Evolutionary conservation across 2,113 vertebrate genomes (phyloP), one percentile per base, ranked within the genome.

Genomic region (Rhea americana): DNA sequence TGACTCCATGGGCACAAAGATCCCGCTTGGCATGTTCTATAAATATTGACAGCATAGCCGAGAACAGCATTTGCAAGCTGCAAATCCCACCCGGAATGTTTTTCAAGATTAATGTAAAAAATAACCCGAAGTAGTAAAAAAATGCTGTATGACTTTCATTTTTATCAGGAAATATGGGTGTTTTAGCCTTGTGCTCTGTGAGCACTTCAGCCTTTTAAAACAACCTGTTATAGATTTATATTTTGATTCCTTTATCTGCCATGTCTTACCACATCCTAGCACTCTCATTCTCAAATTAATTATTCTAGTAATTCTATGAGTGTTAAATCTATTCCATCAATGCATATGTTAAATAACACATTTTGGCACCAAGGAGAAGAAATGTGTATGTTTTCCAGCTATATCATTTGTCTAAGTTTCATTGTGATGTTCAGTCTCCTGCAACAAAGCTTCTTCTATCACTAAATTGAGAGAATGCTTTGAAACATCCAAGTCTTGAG

Each of bases 21-120:
- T 90, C 12, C 8, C 21, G 74, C 66, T 65, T 51, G 66, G 58
- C 5, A 68, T 79, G 91, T 79, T 84, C 91, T 87, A 65, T 68
- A 93, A 95, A 90, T 95, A 92, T 87, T 96, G 81, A 73, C 96
- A 94, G 70, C 94, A 93, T 95, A 94, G 81, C 74, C 89, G 92
- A 94, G 92, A 87, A 84, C 8, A 94, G 25, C 53, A 56, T 61
- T 94, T 92, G 81, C 61, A 92, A 95, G 73, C 81, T 96, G 96
- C 35, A 90, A 95, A 90, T 96, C 77, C 77, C 41, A 58, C 2
- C 37, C 65, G 86, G 79, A 65, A 66, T 87, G 30, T 75, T 65
- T 56, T 78, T 78, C 48, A 61, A 82, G 32, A 90, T 72, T 51
- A 82, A 43, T 48, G 12, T 66, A 72, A 90, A 82, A 89, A 41